A percentile compares a stretch with the other conserved stretches of the same genome.
These are phyloP conservation scores for Ptychadena robeensis DNA, from an alignment of 2,797 vertebrate species.

Conservation along the genomic window DNA sequence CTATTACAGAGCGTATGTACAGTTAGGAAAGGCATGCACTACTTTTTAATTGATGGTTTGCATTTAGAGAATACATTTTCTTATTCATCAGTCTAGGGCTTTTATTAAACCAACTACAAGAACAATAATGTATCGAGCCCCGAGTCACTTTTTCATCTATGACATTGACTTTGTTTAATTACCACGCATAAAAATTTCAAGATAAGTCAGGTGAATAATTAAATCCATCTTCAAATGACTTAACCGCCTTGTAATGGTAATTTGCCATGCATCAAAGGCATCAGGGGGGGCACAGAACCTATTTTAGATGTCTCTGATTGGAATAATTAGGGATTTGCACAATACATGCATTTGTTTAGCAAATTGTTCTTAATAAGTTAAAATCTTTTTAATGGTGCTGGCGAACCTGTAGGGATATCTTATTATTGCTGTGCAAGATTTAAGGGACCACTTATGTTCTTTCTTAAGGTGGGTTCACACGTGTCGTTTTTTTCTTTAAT, in stretches of 20 bases:
- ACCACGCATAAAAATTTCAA: constrained; percentile 6
- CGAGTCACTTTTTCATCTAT: constrained; percentile 7
- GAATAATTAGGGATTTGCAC: background rate
- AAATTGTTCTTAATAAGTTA: background rate
- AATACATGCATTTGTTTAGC: background rate
- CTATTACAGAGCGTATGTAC: too few species aligned
- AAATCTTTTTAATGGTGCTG: background rate
- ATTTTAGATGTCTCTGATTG: constrained; percentile 1
- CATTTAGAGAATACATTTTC: constrained; percentile 8
- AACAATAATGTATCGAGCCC: background rate
- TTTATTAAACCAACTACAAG: constrained; percentile 23
- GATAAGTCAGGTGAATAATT: constrained; percentile 29
- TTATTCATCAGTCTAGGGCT: background rate
- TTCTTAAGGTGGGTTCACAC: too few species aligned
- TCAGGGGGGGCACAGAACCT: background rate
- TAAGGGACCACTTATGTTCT: background rate
- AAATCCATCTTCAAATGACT: constrained; percentile 13
- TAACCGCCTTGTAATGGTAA: background rate
- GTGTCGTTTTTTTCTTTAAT: too few species aligned
- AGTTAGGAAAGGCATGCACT: too few species aligned
- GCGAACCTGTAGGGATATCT: background rate
- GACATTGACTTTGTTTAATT: constrained; percentile 7
- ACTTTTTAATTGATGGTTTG: background rate
- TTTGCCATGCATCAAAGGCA: constrained; percentile 14
- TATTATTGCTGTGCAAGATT: background rate